These are phyloP conservation scores for Physocephala rufipes DNA, from an alignment of 2,888 invertebrate genomes.

Conservation along the genomic window DNA sequence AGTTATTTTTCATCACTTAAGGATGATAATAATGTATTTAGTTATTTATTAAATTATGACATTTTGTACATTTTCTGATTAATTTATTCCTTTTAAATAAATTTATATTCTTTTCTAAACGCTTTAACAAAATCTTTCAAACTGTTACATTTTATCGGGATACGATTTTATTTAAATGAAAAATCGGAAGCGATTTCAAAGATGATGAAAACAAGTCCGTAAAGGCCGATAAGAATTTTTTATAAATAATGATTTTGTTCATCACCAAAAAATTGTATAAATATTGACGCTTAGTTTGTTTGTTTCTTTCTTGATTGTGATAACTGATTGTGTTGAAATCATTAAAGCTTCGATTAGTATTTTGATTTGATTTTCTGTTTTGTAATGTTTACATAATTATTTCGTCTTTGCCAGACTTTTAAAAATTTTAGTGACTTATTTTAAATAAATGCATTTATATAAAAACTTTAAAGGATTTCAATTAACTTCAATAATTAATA, in stretches of 20 bases:
- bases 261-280: not conserved
- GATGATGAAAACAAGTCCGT: not conserved
- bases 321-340: not conserved
- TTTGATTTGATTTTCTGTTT: not conserved
- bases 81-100: no score
- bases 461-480: no score
- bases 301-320: not conserved
- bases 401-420: no score
- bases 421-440: no score
- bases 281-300: not conserved
- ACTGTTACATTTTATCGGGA: slow-evolving; percentile 18
- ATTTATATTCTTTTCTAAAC: slow-evolving; percentile 11
- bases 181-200: not conserved
- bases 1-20: no score
- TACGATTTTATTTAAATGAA: slow-evolving; percentile 25
- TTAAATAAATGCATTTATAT: no score
- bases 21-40: no score
- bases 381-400: no score
- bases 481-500: no score
- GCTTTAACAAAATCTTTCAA: slow-evolving; percentile 9
- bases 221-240: not conserved
- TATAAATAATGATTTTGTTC: not conserved
- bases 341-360: not conserved
- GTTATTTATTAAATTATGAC: no score
- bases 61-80: no score